phyloP scores from a whole-genome alignment of 2,113 vertebrate genomes.

The Ceyx cyanopectus region DNA sequence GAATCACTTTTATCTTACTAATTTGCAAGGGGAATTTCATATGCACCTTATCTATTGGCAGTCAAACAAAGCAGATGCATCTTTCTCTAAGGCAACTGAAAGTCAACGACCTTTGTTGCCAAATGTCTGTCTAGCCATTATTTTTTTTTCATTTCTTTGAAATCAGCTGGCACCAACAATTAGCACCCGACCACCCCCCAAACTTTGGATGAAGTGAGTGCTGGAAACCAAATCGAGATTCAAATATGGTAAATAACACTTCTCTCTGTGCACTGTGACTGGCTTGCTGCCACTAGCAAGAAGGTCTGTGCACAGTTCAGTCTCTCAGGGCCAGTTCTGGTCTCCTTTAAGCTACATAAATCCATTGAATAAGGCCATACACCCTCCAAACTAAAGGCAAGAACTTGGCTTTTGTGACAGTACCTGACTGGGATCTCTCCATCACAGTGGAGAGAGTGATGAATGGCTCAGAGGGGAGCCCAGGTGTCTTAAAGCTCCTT shows the following conservation, averaged over 20 bases:
- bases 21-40: constrained; percentile 73
- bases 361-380: background rate
- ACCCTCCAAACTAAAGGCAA: background rate
- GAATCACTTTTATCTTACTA: constrained; percentile 68
- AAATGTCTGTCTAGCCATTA: constrained; percentile 51
- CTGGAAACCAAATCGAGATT: background rate
- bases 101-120: constrained; percentile 51
- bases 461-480: background rate
- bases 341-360: background rate
- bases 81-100: constrained; percentile 47
- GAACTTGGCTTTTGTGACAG: background rate
- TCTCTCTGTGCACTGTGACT: background rate
- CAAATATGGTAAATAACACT: constrained; percentile 32
- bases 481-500: background rate
- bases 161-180: constrained; percentile 52
- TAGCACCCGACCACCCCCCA: constrained; percentile 14
- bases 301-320: constrained; percentile 21
- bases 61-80: constrained; percentile 62
- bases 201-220: background rate
- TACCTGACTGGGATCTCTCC: background rate
- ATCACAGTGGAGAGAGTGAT: background rate
- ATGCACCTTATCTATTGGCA: constrained; percentile 77
- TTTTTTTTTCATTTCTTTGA: constrained; percentile 32
- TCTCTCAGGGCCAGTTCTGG: background rate
- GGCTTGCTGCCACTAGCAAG: background rate